phyloP scores from a whole-genome alignment of 2,888 invertebrate species.

The Rutpela maculata region DNA sequence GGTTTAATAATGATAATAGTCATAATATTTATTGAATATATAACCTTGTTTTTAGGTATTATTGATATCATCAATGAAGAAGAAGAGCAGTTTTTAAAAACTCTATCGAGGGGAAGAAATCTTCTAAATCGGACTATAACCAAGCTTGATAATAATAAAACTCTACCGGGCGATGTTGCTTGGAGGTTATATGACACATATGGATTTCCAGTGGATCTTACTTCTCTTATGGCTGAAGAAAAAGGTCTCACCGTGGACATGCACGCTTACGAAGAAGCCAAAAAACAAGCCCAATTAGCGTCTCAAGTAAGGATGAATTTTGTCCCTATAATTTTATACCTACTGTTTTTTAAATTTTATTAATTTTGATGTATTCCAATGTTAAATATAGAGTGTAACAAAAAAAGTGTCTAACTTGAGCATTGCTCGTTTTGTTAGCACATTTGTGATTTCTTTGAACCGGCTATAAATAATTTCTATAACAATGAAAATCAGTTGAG shows the following conservation, averaged over 20 bases:
- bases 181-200: conserved; percentile 99
- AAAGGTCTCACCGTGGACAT: conserved; percentile 92
- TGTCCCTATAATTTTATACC: neutral
- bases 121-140: conserved; percentile 93
- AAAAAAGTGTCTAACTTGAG: too few species aligned
- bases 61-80: conserved; percentile 98
- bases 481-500: too few species aligned
- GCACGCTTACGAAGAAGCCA: conserved; percentile 92
- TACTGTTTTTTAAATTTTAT: too few species aligned
- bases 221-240: conserved; percentile 98
- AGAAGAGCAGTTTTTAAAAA: conserved; percentile 97
- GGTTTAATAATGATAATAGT: too few species aligned
- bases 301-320: conserved; percentile 79
- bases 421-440: too few species aligned
- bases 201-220: conserved; percentile 98
- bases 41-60: conserved; percentile 74
- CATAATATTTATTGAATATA: too few species aligned
- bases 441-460: too few species aligned
- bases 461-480: too few species aligned
- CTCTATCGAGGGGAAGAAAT: conserved; percentile 91
- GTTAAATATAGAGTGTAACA: too few species aligned
- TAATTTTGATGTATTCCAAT: too few species aligned
- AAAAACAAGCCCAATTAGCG: conserved; percentile 89
- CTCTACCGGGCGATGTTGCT: conserved; percentile 95
- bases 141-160: conserved; percentile 83